These are phyloP conservation scores for Triops longicaudatus DNA, from an alignment of 1,140 invertebrate species.

Conservation along the genomic window DNA sequence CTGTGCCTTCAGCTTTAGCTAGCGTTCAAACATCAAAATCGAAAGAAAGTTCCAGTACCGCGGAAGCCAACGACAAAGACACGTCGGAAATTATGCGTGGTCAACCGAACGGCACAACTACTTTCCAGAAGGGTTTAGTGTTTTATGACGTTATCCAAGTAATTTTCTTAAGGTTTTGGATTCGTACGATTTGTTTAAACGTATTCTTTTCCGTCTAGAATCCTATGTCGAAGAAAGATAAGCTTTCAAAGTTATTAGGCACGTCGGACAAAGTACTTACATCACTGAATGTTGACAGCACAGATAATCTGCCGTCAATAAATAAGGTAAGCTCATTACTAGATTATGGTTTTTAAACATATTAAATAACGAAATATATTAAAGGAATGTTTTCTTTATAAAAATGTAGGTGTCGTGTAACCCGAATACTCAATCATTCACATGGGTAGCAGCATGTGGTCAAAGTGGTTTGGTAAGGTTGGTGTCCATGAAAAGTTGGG, in stretches of 20 bases:
- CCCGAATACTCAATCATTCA: constrained; percentile 22
- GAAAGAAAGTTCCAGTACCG: background rate
- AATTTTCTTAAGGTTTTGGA: background rate
- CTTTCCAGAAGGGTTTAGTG: background rate
- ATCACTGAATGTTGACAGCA: background rate
- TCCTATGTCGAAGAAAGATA: background rate
- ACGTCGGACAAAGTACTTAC: background rate
- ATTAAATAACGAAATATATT: background rate
- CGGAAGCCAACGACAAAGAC: background rate
- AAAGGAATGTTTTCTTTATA: background rate
- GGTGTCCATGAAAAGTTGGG: background rate
- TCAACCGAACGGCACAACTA: background rate
- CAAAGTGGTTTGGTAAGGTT: constrained; percentile 24
- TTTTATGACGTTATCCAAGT: background rate
- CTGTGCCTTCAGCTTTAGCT: background rate
- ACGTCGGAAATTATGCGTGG: background rate
- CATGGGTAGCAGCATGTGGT: constrained; percentile 21
- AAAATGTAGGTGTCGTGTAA: constrained; percentile 22
- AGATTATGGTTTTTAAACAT: too few relatives aligned
- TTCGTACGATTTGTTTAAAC: background rate
- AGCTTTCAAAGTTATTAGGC: background rate
- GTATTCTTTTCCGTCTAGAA: background rate
- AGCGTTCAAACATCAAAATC: background rate
- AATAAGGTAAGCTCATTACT: constrained; percentile 28
- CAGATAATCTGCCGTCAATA: constrained; percentile 10